Evolutionary conservation across 2,888 invertebrate species (phyloP), one percentile per base, ranked within the genome.

Genomic region (Dorcus parallelipipedus): DNA sequence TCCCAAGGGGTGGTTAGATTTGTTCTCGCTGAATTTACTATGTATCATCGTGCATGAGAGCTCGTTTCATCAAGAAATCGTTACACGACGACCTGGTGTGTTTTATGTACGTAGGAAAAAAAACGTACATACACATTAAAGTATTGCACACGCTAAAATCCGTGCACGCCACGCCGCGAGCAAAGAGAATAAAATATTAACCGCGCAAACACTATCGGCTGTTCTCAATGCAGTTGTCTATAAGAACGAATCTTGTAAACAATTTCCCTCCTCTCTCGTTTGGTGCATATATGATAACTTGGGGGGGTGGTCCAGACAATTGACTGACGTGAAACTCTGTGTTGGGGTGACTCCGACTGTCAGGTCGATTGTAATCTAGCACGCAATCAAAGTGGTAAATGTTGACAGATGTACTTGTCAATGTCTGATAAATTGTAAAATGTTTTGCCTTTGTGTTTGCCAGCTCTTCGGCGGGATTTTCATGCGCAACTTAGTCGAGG

Each of bases 351-450:
- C 26, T 33, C 26, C 26, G 26, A 47, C 43, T 39, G 43, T 43
- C 59, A 61, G 61, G 63, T 55, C 60, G 52, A 45, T 49, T 64
- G 64, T 59, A 64, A 64, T 64, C 65, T 64, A 62, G 55, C 63
- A 62, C 69, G 72, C 75, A 76, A 76, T 76, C 76, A 76, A 70
- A 71, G 70, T 69, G 67, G 74, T 71, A 76, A 77, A 77, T 77
- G 76, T 77, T 77, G 75, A 76, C 77, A 74, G 72, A 76, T 75
- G 76, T 76, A 76, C 76, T 76, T 75, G 75, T 76, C 76, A 75
- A 71, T 69, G 71, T 73, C 69, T 72, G 73, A 72, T 70, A 69
- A 68, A 71, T 71, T 71, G 70, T 51, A 50, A 56, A 56, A 56
- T 56, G 56, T 56, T 56, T 56, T 50, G 51, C 50, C 38, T 42